Conservation (phyloP, 2,797 vertebrate species). For the Adelosebastes latens region DNA sequence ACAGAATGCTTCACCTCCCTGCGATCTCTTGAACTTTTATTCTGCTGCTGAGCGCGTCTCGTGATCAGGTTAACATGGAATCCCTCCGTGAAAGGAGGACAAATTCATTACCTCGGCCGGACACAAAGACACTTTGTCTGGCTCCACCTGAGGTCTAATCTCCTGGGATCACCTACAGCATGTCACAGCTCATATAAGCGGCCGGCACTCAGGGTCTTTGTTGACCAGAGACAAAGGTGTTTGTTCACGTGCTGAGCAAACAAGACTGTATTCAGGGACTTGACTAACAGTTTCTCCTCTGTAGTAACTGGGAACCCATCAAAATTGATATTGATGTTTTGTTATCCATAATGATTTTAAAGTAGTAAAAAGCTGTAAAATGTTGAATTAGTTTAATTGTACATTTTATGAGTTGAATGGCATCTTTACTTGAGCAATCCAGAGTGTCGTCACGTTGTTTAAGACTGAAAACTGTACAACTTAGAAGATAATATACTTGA, state of each 20-base stretch:
- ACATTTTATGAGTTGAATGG: background rate
- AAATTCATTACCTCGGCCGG: constrained; percentile 58
- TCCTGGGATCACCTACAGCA: constrained; percentile 36
- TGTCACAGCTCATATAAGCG: constrained; percentile 6
- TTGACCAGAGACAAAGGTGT: constrained; percentile 11
- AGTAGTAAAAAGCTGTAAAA: background rate
- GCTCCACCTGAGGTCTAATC: constrained; percentile 48
- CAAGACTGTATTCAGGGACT: constrained; percentile 7
- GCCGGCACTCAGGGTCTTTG: constrained; percentile 20
- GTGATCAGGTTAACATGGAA: constrained; percentile 65
- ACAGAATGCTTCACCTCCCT: constrained; percentile 77
- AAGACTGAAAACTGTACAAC: background rate
- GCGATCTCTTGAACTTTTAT: constrained; percentile 76
- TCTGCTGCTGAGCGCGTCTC: constrained; percentile 44
- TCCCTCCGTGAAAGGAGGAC: constrained; percentile 51
- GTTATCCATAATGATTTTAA: background rate
- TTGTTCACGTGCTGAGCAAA: constrained; percentile 34
- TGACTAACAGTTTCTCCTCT: constrained; percentile 11
- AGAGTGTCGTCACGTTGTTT: background rate
- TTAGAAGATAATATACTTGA: background rate
- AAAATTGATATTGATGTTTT: background rate
- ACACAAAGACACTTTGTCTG: constrained; percentile 50
- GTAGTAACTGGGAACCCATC: background rate
- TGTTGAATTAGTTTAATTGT: background rate
- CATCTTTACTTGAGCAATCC: background rate